Evolutionary conservation across 2,797 vertebrate species (phyloP), one percentile per base, ranked within the genome.

Genomic region (Euthynnus affinis): DNA sequence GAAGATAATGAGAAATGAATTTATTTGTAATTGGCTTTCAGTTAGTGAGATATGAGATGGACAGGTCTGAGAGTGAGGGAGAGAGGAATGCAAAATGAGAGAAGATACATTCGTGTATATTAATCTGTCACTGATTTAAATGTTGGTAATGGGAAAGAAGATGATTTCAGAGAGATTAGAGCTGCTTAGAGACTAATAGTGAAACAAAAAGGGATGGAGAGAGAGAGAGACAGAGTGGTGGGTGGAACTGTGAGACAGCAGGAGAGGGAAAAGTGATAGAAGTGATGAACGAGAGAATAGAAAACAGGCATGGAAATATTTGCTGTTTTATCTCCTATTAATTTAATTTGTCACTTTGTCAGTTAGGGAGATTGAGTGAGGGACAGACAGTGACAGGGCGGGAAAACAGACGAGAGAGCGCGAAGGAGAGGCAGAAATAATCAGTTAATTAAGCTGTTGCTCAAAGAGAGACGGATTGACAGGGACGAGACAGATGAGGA

Each of bases 221-320:
- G n/a, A n/a, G n/a, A 74, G 51, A 1, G 15, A 57, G 70, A 73
- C 52, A 76, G 61, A 55, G 66, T 70, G 65, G 90, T 91, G 88
- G 91, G 89, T 78, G 90, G 83, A 81, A 49, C 91, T 88, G 88
- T 82, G 90, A 93, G 88, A 91, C 89, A 53, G 81, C 83, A 76
- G 64, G 77, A 81, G 65, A 82, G 74, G 66, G 63, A 82, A 55
- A 77, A 75, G 73, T 56, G 63, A 71, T 61, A 52, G 52, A 73
- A 71, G 61, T 58, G 63, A 81, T 73, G 52, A 70, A 59, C 37
- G 70, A 77, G 48, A 67, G 64, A 83, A 76, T 44, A 27, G 67
- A 74, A 77, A 81, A 60, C 42, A 52, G 63, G 53, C 40, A 13
- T 22, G 37, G 3, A 60, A 88, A 74, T 69, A 74, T 82, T 82